Evolutionary conservation across 2,797 vertebrate genomes (phyloP), one percentile per base, ranked within the genome.

Genomic region (Momotus momota): DNA sequence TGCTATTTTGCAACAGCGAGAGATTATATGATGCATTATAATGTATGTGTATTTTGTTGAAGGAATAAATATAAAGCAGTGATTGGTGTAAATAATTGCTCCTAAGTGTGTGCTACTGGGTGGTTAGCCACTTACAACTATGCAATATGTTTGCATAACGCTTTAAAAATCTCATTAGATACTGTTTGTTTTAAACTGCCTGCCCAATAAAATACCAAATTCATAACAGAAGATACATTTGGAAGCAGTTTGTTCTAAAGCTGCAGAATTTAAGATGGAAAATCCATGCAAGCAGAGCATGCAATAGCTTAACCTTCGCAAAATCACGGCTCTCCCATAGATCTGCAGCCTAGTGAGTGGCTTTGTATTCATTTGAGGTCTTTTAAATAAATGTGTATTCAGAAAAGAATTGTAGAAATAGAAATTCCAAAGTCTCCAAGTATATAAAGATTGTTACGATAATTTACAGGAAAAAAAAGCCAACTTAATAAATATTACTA

Each of bases 81-180:
- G 78, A 91, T 88, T 87, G 77, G 57, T 95, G 81, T 86, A 86
- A 96, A 84, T 88, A 95, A 93, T 86, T 80, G 62, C 41, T 93
- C 62, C 67, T 84, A 73, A 90, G 91, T 67, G 61, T 48, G 65
- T 81, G 83, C 85, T 93, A 14, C 73, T 55, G 88, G 58, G 54
- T 85, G 75, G 58, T 78, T 93, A 67, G 74, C 86, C 54, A 90
- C 74, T 87, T 54, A 45, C 2, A 87, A 66, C 74, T 71, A 16
- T 69, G 77, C 65, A 79, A 41, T 78, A 51, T 61, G 72, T 89
- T 95, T 96, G 84, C 67, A 38, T 88, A 84, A 71, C 8, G 54
- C 83, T 89, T 70, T 86, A 69, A 92, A 94, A 96, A 86, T 93
- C 91, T 90, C 70, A 57, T 95, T 94, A 88, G 86, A 40, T 81